Percentiles rank a stretch among this genome's conserved stretches.
Evolutionary conservation across 64 coral and sea anemone genomes (phyloP).

Genomic region (Platygyra sinensis): DNA sequence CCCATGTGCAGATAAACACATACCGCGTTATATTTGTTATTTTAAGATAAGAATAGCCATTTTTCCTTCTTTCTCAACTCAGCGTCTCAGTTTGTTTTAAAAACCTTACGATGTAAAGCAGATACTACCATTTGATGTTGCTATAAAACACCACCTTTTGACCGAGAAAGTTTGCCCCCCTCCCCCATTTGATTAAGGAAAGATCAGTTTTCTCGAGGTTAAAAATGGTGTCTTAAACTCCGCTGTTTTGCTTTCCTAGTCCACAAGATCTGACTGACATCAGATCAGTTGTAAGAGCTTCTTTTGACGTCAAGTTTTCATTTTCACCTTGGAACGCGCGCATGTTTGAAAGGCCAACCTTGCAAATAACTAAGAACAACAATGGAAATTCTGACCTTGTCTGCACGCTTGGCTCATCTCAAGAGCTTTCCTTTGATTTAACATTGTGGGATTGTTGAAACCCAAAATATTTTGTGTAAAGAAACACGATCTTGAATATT

Average conservation of each 20-base stretch:
- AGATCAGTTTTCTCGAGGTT: neutral
- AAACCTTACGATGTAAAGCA: neutral
- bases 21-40: neutral
- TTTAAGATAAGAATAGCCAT: neutral
- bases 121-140: no score
- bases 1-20: neutral
- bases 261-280: neutral
- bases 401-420: neutral
- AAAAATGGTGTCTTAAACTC: no score
- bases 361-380: neutral
- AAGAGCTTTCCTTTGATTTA: neutral
- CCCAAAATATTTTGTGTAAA: constrained; percentile 27
- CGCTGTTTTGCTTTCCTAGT: no score
- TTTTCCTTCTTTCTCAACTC: neutral
- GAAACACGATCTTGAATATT: constrained; percentile 29
- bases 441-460: neutral
- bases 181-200: neutral
- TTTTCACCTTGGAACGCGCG: neutral
- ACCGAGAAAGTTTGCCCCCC: neutral
- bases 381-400: neutral
- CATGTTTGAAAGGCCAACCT: neutral
- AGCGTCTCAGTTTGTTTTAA: neutral
- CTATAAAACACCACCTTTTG: neutral
- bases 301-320: neutral
- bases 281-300: neutral